phyloP scores from a whole-genome alignment of 2,888 invertebrate species.

The Hypolimnas misippus region DNA sequence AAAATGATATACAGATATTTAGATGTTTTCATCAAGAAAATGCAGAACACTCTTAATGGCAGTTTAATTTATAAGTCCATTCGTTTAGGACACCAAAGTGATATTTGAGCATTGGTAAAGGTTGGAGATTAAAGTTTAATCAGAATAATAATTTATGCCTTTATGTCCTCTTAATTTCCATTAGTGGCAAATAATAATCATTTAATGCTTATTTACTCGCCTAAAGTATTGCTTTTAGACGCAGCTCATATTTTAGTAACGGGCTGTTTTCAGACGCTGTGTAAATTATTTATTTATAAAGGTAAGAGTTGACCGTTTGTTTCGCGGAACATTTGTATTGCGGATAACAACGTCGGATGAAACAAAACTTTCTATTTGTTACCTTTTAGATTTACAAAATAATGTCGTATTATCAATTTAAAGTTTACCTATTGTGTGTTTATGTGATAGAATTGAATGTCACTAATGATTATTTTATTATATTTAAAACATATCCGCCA shows the following conservation, averaged over 20 bases:
- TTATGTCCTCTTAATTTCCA: too few species aligned
- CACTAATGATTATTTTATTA: too few species aligned
- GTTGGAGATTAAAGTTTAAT: neutral
- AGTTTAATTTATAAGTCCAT: neutral
- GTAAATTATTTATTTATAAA: neutral
- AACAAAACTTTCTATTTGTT: neutral
- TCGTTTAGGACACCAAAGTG: neutral
- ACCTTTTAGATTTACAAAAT: neutral
- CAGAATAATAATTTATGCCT: neutral
- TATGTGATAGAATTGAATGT: too few species aligned
- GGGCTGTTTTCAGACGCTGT: neutral
- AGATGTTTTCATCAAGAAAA: neutral
- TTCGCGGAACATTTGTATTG: neutral
- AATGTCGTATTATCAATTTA: neutral
- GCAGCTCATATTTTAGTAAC: neutral
- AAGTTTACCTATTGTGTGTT: neutral
- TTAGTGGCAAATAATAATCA: too few species aligned
- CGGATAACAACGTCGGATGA: neutral
- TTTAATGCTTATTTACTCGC: neutral
- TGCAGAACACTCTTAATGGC: too few species aligned
- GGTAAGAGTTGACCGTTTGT: neutral
- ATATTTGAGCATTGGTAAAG: neutral
- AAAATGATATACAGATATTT: neutral
- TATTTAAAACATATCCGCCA: too few species aligned
- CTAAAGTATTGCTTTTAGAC: neutral